Base-by-base conservation (phyloP, 2,113 vertebrate species). In the Pelecanoides urinatrix region DNA sequence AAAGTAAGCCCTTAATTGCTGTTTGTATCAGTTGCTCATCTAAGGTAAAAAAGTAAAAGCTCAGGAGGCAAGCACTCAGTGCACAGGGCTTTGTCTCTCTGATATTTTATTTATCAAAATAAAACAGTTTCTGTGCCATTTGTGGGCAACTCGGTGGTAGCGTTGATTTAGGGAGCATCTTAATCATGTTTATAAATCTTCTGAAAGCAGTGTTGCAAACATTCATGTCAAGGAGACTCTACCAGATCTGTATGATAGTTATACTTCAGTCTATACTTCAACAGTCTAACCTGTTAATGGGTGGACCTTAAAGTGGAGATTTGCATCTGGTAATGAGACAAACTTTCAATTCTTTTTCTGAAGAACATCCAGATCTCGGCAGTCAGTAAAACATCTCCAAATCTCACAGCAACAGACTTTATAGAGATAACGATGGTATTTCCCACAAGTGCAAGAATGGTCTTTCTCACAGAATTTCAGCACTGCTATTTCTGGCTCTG, bases 351-450 rank as follows among this genome's bases (percentile, higher is more conserved):
- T 96, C 76, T 84, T 70, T 88, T 74, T 94, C 70, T 91, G 83
- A 94, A 85, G 83, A 95, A 83, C 58, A 88, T 89, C 63, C 74
- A 83, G 71, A 94, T 86, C 19, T 78, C 66, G 58, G 40, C 50
- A 79, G 91, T 94, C 82, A 90, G 92, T 78, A 93, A 94, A 97
- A 92, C 20, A 82, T 75, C 84, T 72, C 71, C 44, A 76, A 86
- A 91, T 90, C 67, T 85, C 63, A 49, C 65, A 92, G 61, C 78
- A 90, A 85, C 49, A 79, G 53, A 66, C 73, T 77, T 88, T 25
- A 38, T 9, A 79, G 65, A 86, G 53, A 86, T 94, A 95, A 66
- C 0, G 0, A 36, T 58, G 83, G 55, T 47, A 77, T 96, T 96
- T 94, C 53, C 86, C 75, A 88, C 45, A 83, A 91, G 44, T 68